Percentiles rank a stretch among this genome's conserved stretches.
Evolutionary conservation across 2,797 vertebrate species (phyloP).

Genomic region (Centropyge bicolor): DNA sequence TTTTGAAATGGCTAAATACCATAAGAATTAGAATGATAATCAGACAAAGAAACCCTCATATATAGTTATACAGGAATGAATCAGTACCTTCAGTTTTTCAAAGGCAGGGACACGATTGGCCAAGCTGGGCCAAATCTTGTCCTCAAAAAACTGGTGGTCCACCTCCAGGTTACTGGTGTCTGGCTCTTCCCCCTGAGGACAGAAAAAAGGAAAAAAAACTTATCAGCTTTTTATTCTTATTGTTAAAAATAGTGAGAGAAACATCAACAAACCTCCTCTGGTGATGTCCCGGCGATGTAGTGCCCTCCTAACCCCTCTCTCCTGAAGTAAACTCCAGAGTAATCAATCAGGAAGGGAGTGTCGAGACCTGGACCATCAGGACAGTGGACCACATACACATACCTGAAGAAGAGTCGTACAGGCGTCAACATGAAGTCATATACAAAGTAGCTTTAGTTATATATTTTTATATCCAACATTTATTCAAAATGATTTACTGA

Average conservation of each 20-base stretch:
- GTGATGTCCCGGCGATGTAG: slow-evolving; percentile 89
- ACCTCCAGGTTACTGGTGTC: slow-evolving; percentile 88
- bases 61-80: too few relatives aligned
- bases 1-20: too few relatives aligned
- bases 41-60: not conserved
- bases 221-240: not conserved
- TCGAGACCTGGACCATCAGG: slow-evolving; percentile 91
- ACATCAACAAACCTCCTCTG: slow-evolving; percentile 84
- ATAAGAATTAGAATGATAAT: not conserved
- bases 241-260: not conserved
- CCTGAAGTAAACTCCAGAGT: slow-evolving; percentile 88
- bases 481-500: too few relatives aligned
- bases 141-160: slow-evolving; percentile 90
- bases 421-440: too few relatives aligned
- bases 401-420: slow-evolving; percentile 77
- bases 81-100: slow-evolving; percentile 87
- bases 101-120: slow-evolving; percentile 89
- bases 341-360: slow-evolving; percentile 87
- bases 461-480: too few relatives aligned
- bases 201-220: not conserved
- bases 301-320: slow-evolving; percentile 91
- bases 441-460: too few relatives aligned
- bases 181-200: slow-evolving; percentile 87
- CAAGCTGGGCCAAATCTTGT: slow-evolving; percentile 89
- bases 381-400: slow-evolving; percentile 90